Base-by-base conservation (phyloP, 1,140 invertebrate genomes). In the Stegodyphus mimosarum region DNA sequence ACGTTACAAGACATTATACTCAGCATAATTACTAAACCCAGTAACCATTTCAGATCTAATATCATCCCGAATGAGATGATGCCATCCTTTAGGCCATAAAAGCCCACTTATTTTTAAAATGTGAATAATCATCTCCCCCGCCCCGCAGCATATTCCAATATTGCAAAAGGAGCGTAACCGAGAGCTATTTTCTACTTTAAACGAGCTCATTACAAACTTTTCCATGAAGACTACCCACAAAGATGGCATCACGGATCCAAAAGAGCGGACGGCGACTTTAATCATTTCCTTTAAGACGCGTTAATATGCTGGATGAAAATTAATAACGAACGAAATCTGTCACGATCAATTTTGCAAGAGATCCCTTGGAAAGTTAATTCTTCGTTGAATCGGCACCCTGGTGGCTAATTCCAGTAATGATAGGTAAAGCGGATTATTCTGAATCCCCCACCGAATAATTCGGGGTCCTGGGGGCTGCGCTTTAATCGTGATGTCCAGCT, bases 241-340 rank as follows among this genome's bases (percentile, higher is more conserved):
- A 71, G 50, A 52, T 15, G 9, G 70, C 33, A 33, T 33, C 33
- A 3, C 33, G 33, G 33, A 33, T 33, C 1, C 33, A 33, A 33
- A 33, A 33, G 33, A 33, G 33, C 33, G 33, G 3, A 33, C 18
- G 18, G 15, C 50, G 50, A 51, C 70, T 10, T 15, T 48, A 18
- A 18, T 5, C 48, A 18, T 11, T 71, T 50, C n/a, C 48, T 13
- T 11, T 48, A 80, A 33, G 50, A 18, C 17, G 7, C 66, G 18
- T 80, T 70, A 80, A 70, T 60, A 48, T 71, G n/a, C 7, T 71
- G 51, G 51, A 71, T 70, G 77, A 64, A 80, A 80, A 80, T 80
- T 80, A 80, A 80, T 80, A 80, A 71, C 64, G 77, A 80, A 80
- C 67, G 70, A 80, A 80, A 80, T 80, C 77, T 80, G 77, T 80